A percentile compares a stretch with the other conserved stretches of the same genome.
phyloP scores from a whole-genome alignment of 30 jellyfish, hydroid and myxozoan genomes.

The Hydractinia symbiolongicarpus region DNA sequence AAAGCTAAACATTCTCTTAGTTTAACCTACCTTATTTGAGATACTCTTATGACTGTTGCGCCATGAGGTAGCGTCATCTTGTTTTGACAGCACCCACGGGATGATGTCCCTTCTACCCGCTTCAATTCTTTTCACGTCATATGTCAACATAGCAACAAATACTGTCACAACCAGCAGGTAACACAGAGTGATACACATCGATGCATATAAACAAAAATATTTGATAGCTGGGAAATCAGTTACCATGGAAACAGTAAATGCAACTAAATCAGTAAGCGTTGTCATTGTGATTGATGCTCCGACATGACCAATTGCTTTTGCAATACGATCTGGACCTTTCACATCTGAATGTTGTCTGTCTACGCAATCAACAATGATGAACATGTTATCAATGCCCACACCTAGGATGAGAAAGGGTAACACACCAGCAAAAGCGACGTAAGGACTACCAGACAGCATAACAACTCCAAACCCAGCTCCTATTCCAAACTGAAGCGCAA shows the following conservation, averaged over 20 bases:
- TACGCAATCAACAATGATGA: slow-evolving; percentile 63
- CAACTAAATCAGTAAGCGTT: slow-evolving; percentile 78
- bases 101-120: slow-evolving; percentile 52
- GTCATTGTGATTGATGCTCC: slow-evolving; percentile 96
- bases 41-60: slow-evolving; percentile 30
- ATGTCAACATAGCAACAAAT: slow-evolving; percentile 61
- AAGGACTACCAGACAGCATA: slow-evolving; percentile 67
- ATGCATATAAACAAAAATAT: slow-evolving; percentile 84
- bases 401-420: slow-evolving; percentile 95
- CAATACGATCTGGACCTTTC: slow-evolving; percentile 57
- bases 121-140: slow-evolving; percentile 75
- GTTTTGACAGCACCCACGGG: slow-evolving; percentile 36
- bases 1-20: no score
- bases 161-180: slow-evolving; percentile 64
- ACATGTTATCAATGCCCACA: slow-evolving; percentile 93
- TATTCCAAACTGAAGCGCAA: slow-evolving; percentile 72
- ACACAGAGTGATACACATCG: slow-evolving; percentile 54
- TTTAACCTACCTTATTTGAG: slow-evolving; percentile 45
- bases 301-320: slow-evolving; percentile 57
- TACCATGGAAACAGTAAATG: slow-evolving; percentile 70
- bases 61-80: slow-evolving; percentile 53
- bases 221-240: slow-evolving; percentile 87
- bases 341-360: slow-evolving; percentile 57
- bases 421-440: slow-evolving; percentile 86
- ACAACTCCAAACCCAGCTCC: slow-evolving; percentile 83